These are phyloP conservation scores for Argya squamiceps DNA, from an alignment of 2,797 vertebrate species.

Conservation along the genomic window DNA sequence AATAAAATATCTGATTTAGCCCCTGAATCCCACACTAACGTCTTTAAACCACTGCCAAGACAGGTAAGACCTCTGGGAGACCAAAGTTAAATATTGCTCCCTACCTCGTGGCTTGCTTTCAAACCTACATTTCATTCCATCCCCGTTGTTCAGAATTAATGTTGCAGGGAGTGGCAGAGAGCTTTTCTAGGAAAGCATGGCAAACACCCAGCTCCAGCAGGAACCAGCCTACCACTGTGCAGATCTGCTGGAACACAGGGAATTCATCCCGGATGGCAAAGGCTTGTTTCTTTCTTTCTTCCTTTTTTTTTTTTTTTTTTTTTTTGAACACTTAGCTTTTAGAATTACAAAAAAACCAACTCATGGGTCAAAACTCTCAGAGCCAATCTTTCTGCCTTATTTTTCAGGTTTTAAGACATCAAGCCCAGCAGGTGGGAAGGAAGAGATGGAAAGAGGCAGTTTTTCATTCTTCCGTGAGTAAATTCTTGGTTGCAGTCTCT, in stretches of 20 bases:
- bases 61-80: conserved; percentile 54
- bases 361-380: neutral
- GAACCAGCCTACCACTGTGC: neutral
- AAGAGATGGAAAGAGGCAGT: neutral
- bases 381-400: neutral
- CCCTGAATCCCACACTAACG: conserved; percentile 15
- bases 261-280: neutral
- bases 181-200: conserved; percentile 45
- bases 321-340: neutral
- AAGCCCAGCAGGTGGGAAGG: conserved; percentile 34
- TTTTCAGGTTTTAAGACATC: neutral
- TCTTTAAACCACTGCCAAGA: conserved; percentile 38
- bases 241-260: neutral
- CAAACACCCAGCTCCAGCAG: conserved; percentile 36
- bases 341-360: neutral
- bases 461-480: conserved; percentile 12
- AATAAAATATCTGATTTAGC: conserved; percentile 41
- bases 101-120: neutral
- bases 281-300: neutral
- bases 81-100: conserved; percentile 19
- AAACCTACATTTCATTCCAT: neutral
- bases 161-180: neutral
- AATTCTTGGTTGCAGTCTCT: neutral
- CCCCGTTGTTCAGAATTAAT: conserved; percentile 12
- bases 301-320: fast-evolving